These are phyloP conservation scores for Melanocharis versteri DNA, from an alignment of 2,113 vertebrate species.

Conservation along the genomic window DNA sequence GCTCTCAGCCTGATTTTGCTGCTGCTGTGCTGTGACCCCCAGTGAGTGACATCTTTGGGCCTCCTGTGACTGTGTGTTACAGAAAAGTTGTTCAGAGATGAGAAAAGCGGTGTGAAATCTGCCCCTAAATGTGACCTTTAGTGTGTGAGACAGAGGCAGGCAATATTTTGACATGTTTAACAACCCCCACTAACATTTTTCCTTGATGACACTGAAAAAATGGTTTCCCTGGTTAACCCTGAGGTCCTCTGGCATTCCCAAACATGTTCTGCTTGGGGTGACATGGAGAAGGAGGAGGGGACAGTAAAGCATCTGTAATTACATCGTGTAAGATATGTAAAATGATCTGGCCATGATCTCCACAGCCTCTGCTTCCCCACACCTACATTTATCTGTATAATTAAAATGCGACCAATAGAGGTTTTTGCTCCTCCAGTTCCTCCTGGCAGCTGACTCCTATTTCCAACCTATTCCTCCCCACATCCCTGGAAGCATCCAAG, in stretches of 20 bases:
- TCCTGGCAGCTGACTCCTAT: not conserved
- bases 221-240: not conserved
- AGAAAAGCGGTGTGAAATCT: not conserved
- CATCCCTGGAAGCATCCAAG: not conserved
- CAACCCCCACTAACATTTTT: not conserved
- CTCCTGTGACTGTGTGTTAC: not conserved
- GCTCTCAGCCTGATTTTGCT: not conserved
- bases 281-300: not conserved
- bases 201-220: not conserved
- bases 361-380: not conserved
- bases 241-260: not conserved
- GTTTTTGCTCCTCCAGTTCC: not conserved
- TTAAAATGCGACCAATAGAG: not conserved
- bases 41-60: not conserved
- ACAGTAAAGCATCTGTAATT: not conserved
- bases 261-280: not conserved
- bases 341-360: not conserved
- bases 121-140: not conserved
- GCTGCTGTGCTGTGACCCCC: not conserved
- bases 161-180: not conserved
- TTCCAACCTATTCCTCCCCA: not conserved
- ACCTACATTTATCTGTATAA: not conserved
- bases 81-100: not conserved
- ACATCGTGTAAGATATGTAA: not conserved
- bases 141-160: not conserved